phyloP scores from a whole-genome alignment of 2,113 vertebrate species.

The Proteles cristata region DNA sequence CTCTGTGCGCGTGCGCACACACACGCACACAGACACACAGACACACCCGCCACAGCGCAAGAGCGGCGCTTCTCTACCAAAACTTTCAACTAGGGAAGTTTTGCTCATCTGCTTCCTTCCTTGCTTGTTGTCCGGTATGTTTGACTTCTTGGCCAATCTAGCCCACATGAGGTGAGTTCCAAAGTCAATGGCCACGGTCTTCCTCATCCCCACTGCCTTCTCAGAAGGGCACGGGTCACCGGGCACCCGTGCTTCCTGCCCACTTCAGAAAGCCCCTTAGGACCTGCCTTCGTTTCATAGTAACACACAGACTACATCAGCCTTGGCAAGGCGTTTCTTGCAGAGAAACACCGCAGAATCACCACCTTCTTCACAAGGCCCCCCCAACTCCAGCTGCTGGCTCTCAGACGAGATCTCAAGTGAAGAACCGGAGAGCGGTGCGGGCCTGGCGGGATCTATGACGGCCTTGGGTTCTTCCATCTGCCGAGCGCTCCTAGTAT shows the following conservation, averaged over 20 bases:
- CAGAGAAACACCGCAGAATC: neutral
- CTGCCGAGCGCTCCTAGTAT: accelerated
- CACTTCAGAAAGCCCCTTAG: accelerated
- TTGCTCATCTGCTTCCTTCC: neutral
- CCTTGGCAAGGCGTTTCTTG: neutral
- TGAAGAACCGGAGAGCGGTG: neutral
- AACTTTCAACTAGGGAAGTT: neutral
- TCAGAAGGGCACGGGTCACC: neutral
- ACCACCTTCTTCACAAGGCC: neutral
- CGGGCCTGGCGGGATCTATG: neutral
- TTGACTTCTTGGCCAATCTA: neutral
- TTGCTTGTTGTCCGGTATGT: neutral
- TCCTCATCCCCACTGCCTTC: neutral
- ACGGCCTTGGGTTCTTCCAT: neutral
- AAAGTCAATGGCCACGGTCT: too few species aligned
- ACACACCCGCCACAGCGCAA: too few species aligned
- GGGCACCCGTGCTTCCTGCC: accelerated
- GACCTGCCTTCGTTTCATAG: neutral
- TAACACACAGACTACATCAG: too few species aligned
- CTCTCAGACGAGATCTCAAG: neutral
- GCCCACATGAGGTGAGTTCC: neutral
- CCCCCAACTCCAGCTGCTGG: neutral
- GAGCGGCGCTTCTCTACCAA: neutral
- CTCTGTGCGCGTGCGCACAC: accelerated
- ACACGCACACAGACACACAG: neutral